Conservation (phyloP, 2,113 vertebrate genomes). For the Panthera leo region DNA sequence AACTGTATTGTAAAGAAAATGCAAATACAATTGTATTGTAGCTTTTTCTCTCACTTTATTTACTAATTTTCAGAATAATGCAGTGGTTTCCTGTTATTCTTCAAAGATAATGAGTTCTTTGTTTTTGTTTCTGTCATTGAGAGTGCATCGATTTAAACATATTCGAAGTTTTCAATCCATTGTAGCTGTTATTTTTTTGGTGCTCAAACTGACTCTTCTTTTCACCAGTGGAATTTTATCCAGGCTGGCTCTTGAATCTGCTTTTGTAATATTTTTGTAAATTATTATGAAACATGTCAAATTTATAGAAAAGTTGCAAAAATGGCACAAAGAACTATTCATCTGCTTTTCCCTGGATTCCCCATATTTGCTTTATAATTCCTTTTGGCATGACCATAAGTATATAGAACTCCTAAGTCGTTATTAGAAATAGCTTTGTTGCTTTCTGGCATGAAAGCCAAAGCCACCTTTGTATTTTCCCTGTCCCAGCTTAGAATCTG, state of each 20-base stretch:
- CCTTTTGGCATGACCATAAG: not conserved
- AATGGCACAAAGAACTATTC: not conserved
- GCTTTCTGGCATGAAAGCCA: not conserved
- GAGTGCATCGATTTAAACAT: not conserved
- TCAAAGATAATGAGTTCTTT: not conserved
- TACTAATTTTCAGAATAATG: not conserved
- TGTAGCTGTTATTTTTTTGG: not conserved
- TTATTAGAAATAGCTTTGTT: not conserved
- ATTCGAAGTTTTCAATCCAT: not conserved
- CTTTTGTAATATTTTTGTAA: not conserved
- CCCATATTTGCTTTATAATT: not conserved
- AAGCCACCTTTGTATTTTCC: not conserved
- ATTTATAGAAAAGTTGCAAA: not conserved
- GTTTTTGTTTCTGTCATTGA: not conserved
- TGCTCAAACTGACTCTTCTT: not conserved
- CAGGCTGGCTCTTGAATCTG: not conserved
- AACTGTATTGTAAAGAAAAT: not conserved
- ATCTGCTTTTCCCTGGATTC: not conserved
- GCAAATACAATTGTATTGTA: not conserved
- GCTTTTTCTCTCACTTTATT: not conserved
- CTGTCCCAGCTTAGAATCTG: not conserved
- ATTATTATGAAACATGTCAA: not conserved
- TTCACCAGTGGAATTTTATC: not conserved
- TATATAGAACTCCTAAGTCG: not conserved
- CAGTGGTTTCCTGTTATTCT: not conserved